phyloP scores from a whole-genome alignment of 2,113 vertebrate genomes.

The Calonectris borealis region DNA sequence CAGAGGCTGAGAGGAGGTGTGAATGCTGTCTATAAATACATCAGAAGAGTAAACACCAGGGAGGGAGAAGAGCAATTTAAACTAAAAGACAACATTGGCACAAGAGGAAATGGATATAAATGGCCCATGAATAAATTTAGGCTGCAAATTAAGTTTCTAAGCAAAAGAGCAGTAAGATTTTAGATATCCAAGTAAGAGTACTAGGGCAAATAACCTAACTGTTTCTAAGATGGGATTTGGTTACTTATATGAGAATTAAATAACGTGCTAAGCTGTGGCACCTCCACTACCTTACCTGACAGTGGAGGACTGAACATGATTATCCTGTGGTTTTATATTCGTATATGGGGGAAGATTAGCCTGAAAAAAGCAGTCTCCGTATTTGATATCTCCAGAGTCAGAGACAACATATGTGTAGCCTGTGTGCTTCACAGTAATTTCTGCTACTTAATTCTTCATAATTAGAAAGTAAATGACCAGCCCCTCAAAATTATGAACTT shows the following conservation, averaged over 20 bases:
- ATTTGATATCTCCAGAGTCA: neutral
- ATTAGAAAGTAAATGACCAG: neutral
- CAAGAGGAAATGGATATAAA: constrained; percentile 12
- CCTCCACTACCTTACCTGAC: neutral
- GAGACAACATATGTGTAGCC: neutral
- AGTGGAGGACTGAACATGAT: neutral
- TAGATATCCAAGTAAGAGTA: neutral
- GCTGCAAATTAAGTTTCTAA: constrained; percentile 1
- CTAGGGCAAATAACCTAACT: neutral
- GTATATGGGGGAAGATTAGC: neutral
- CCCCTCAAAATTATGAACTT: neutral
- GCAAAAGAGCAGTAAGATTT: neutral
- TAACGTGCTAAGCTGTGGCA: neutral
- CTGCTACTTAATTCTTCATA: neutral
- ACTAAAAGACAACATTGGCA: neutral
- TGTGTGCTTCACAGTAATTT: neutral
- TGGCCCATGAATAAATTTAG: constrained; percentile 9
- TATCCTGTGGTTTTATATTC: neutral
- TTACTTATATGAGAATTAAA: neutral
- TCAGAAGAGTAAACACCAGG: neutral
- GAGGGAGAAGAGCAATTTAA: constrained; percentile 21
- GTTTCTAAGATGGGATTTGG: neutral
- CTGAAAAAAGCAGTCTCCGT: neutral
- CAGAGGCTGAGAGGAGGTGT: neutral
- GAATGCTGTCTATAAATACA: neutral